Evolutionary conservation across 2,797 vertebrate species (phyloP), one percentile per base, ranked within the genome.

Genomic region (Numenius phaeopus): DNA sequence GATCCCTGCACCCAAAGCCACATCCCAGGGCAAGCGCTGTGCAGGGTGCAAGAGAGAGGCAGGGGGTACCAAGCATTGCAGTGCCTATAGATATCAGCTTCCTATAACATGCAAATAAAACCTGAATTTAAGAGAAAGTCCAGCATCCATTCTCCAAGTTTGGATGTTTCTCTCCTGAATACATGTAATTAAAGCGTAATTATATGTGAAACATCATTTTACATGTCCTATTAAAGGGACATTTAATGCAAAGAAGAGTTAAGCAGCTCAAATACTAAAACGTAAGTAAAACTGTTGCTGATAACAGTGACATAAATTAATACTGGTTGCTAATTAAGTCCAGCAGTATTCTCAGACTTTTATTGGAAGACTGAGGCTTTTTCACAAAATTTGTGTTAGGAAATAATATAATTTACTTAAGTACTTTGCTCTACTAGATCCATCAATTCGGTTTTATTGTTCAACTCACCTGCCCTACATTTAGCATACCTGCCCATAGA

Each of bases 281-380:
- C n/a, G 12, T 4, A 40, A 87, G 82, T 57, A 75, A 75, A 95
- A 89, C 14, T 40, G 62, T 22, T 72, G 73, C 70, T 54, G 59
- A 27, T 83, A 94, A 69, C 72, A 87, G 75, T 17, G 54, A 69
- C 17, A 67, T 85, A 92, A 85, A 69, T 95, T 89, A 94, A 72
- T 59, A 91, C 4, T 50, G 47, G 46, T 30, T 89, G 58, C 27
- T 96, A 58, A 95, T 80, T 81, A 88, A 81, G 49, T 69, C 30
- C 15, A 20, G 37, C 19, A 30, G 20, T 66, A 71, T 80, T 78
- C 75, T 85, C 24, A 75, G 72, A 57, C 34, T 78, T 87, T 42
- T 76, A 85, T 50, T 34, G 44, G 26, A 91, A 85, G 44, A 76
- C 32, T 64, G 67, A 84, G n/a, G 42, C 18, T 55, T 90, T 76